These are phyloP conservation scores for Phrynocephalus forsythii DNA, from an alignment of 2,797 vertebrate species.

Conservation along the genomic window DNA sequence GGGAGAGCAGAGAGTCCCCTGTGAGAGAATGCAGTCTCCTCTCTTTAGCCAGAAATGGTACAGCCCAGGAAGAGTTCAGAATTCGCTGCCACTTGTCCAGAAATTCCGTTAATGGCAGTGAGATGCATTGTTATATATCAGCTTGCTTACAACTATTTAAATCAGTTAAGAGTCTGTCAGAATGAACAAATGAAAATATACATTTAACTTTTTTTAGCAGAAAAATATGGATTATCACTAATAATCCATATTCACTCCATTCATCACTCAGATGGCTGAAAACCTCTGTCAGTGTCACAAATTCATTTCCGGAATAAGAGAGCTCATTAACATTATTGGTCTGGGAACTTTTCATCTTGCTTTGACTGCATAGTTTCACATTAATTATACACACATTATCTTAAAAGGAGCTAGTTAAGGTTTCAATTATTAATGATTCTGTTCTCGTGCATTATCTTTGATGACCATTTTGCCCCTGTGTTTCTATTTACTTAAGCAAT, in stretches of 20 bases:
- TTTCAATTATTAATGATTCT: conserved; percentile 45
- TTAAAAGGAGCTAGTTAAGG: conserved; percentile 40
- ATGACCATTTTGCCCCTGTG: not conserved
- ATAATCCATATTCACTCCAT: conserved; percentile 19
- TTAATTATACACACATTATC: conserved; percentile 36
- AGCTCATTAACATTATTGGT: not conserved
- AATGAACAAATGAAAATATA: conserved; percentile 5
- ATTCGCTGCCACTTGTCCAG: not conserved
- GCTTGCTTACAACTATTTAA: not conserved
- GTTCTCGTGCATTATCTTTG: not conserved
- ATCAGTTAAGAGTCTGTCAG: not conserved
- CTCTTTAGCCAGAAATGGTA: not conserved
- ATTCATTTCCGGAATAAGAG: conserved; percentile 32
- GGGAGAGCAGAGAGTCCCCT: no score
- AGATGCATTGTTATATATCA: not conserved
- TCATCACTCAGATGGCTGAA: conserved; percentile 23
- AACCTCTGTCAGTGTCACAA: conserved; percentile 31
- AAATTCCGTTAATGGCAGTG: not conserved
- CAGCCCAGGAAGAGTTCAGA: not conserved
- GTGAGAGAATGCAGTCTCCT: not conserved
- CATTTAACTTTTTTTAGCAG: not conserved
- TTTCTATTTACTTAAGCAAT: conserved; percentile 24
- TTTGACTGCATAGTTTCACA: conserved; percentile 9
- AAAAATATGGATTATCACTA: conserved; percentile 24
- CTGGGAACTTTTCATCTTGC: conserved; percentile 21